Evolutionary conservation across 2,113 vertebrate genomes (phyloP).

Genomic region (Brachyhypopomus occidentalis): DNA sequence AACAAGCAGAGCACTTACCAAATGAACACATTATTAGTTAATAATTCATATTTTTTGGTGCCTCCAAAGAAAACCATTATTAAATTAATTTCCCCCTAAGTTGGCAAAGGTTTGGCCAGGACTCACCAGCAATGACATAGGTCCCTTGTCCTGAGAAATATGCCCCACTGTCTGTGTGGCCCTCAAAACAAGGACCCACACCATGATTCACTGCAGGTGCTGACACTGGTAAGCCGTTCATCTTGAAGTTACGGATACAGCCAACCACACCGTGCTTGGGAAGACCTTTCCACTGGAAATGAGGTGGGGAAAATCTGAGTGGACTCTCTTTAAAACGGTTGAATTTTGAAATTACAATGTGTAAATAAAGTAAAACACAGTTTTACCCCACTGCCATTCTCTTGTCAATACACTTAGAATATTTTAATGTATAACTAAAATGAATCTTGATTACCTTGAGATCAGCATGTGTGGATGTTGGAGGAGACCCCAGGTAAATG

Average conservation of each 20-base stretch:
- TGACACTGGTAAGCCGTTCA: conserved; percentile 75
- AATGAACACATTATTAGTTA: too few relatives aligned
- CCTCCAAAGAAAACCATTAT: too few relatives aligned
- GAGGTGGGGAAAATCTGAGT: not conserved
- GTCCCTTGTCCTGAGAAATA: conserved; percentile 87
- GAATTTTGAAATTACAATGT: not conserved
- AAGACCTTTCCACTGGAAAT: conserved; percentile 75
- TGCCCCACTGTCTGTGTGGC: conserved; percentile 77
- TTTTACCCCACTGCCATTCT: too few relatives aligned
- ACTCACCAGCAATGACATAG: conserved; percentile 81
- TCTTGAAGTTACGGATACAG: conserved; percentile 85
- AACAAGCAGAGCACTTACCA: conserved; percentile 23
- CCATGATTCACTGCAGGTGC: conserved; percentile 73
- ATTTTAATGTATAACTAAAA: not conserved
- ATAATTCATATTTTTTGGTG: too few relatives aligned
- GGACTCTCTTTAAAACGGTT: too few relatives aligned
- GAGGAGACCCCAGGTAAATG: conserved; percentile 80
- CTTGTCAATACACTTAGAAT: not conserved
- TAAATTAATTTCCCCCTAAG: too few relatives aligned
- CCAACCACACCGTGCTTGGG: conserved; percentile 83
- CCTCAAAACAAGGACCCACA: conserved; percentile 80
- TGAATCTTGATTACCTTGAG: conserved; percentile 62
- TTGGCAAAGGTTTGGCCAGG: not conserved
- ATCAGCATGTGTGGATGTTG: conserved; percentile 63
- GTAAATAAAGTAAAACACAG: not conserved